Base-by-base conservation (phyloP, 2,888 invertebrate genomes). In the Ophion obscuratus region DNA sequence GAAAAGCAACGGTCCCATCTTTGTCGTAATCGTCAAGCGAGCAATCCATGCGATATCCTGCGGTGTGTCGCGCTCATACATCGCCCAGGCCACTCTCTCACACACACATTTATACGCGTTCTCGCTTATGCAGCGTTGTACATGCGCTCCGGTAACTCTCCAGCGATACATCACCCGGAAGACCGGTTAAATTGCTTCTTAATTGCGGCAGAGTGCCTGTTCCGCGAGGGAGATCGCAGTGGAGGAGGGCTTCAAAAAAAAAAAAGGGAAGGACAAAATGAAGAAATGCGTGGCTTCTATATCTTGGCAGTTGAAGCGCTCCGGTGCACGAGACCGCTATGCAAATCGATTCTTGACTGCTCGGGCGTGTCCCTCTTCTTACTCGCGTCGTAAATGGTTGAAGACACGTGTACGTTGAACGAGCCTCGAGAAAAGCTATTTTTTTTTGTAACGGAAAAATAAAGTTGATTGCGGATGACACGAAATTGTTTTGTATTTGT, bases 171-270 rank as follows among this genome's bases (percentile, higher is more conserved):
- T 80, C 86, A 73, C 83, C 70, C 83, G 81, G 81, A 84, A 86
- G 86, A 86, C 87, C 81, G 83, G 84, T 82, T 86, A 83, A 87
- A 88, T 87, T 85, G 87, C 86, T 86, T 78, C 87, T 87, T 88
- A 88, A 89, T 88, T 88, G 84, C 81, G 82, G 47, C 70, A 84
- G 66, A 57, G 70, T 70, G 84, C 62, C 14, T 14, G 53, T 53
- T 64, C 68, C 76, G 44, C 11, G 44, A 68, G 68, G 24, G 11
- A 70, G 47, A 70, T 6, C 24, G 68, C 17, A 53, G 70, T 47
- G 53, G 47, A 14, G 27, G 61, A 36, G 71, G 36, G 57, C 59
- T 24, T 14, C 20, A 6, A 57, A 81, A 77, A 75, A 61, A 10
- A 70, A 59, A 64, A 67, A 67, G 85, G 81, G 68, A 79, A 85